These are phyloP conservation scores for Agelaius phoeniceus DNA, from an alignment of 2,113 vertebrate species.

Conservation along the genomic window DNA sequence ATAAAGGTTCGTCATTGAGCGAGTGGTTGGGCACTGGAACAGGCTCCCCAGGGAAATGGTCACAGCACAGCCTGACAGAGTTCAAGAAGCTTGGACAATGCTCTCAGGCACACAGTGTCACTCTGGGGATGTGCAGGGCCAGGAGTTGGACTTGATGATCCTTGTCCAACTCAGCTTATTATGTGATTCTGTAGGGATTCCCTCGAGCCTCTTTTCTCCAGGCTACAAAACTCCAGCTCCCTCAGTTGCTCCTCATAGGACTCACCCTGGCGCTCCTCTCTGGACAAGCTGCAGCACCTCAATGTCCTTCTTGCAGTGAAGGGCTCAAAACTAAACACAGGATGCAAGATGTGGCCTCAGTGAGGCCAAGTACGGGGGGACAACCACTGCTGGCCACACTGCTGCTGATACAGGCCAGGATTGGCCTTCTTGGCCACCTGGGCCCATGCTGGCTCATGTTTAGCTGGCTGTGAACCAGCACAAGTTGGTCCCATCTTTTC, in stretches of 20 bases:
- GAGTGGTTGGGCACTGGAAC: background rate
- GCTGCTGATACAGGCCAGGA: background rate
- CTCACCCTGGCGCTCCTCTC: no score
- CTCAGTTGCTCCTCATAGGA: background rate
- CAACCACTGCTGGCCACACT: background rate
- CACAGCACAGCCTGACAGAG: background rate
- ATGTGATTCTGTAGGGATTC: background rate
- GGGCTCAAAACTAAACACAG: background rate
- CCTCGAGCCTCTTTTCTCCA: background rate
- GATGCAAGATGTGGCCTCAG: background rate
- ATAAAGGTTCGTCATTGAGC: background rate
- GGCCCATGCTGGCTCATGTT: background rate
- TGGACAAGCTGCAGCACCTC: background rate
- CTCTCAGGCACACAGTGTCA: background rate
- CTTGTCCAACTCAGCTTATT: background rate
- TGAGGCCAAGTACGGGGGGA: background rate
- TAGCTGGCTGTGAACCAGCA: background rate
- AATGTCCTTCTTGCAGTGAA: background rate
- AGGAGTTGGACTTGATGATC: background rate
- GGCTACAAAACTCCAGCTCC: background rate
- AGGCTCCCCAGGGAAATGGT: background rate
- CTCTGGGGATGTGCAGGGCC: background rate
- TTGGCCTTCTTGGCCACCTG: background rate
- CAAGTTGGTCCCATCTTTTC: background rate
- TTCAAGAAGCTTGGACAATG: background rate